Conservation (phyloP, 1,140 invertebrate genomes). For the Asobara japonica region DNA sequence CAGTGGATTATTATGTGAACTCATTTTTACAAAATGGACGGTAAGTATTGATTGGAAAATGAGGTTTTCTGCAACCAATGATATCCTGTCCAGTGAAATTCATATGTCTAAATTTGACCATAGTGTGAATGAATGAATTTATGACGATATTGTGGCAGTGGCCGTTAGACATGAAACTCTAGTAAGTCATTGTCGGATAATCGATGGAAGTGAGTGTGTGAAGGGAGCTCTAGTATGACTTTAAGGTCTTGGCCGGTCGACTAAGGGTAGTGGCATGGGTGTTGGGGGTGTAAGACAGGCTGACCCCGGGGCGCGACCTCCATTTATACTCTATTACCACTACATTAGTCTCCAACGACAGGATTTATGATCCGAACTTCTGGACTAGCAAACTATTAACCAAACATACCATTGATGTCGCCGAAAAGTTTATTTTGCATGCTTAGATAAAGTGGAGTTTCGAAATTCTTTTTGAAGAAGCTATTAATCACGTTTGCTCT, state of each 20-base stretch:
- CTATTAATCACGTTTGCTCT: no score
- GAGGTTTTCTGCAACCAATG: background rate
- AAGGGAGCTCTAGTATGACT: slow-evolving; percentile 54
- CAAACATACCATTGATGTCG: slow-evolving; percentile 30
- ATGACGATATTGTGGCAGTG: slow-evolving; percentile 20
- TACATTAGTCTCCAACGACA: slow-evolving; percentile 64
- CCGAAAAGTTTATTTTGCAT: background rate
- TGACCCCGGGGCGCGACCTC: slow-evolving; percentile 64
- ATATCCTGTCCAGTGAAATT: background rate
- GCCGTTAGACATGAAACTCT: slow-evolving; percentile 32
- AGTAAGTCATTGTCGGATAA: slow-evolving; percentile 60
- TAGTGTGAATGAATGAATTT: background rate
- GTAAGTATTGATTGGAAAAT: background rate
- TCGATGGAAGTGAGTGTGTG: slow-evolving; percentile 44
- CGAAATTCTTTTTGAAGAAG: background rate
- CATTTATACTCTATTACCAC: slow-evolving; percentile 68
- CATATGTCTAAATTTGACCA: background rate
- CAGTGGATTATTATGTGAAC: no score
- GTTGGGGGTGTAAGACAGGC: slow-evolving; percentile 64
- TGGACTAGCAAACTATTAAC: slow-evolving; percentile 47
- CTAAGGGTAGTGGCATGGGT: slow-evolving; percentile 59
- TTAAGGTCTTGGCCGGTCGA: slow-evolving; percentile 64
- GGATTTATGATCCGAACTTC: slow-evolving; percentile 61
- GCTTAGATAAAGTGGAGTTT: background rate
- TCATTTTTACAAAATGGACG: background rate